Evolutionary conservation across 2,888 invertebrate species (phyloP), one percentile per base, ranked within the genome.

Genomic region (Apotomis betuletana): DNA sequence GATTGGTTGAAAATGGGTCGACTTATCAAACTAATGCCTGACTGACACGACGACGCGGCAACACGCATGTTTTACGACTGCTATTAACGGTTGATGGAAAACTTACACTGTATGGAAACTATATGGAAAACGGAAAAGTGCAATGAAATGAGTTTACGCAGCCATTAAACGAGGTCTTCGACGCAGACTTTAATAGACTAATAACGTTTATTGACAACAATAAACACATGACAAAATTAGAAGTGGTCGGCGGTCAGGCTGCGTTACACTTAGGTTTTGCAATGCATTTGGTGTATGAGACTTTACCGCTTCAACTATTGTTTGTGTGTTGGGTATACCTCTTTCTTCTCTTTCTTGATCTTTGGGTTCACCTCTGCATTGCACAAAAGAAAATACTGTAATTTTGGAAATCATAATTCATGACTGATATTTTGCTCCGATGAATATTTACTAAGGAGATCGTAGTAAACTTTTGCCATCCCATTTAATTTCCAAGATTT

Each of bases 401-500:
- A 27, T 27, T 27, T 27, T 27, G 27, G 27, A 27, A 2, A 27
- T 27, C 27, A 27, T 27, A 27, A 27, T 27, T 27, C 27, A 27
- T 27, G 27, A 2, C 27, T 27, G 27, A 27, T 27, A 27, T 60
- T 15, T 5, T 15, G 27, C 4, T 49, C 51, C 27, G 52, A 64
- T 54, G 64, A 54, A 64, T 44, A 49, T 46, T 69, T 67, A 61
- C 61, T 69, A 58, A 57, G 57, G 67, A 5, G 13, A 44, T 62
- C 58, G 41, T 58, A 49, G 41, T 57, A 52, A 64, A 64, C 41
- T 54, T 57, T 65, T 27, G 8, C 55, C 36, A 87, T 88, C 83
- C 87, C 84, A 83, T 77, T 87, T 87, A 87, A 87, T 86, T 86
- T 83, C 78, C 78, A 74, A 74, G 79, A 83, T 86, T 87, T 85